Conservation (phyloP, 2,797 vertebrate species). For the Centropyge bicolor region DNA sequence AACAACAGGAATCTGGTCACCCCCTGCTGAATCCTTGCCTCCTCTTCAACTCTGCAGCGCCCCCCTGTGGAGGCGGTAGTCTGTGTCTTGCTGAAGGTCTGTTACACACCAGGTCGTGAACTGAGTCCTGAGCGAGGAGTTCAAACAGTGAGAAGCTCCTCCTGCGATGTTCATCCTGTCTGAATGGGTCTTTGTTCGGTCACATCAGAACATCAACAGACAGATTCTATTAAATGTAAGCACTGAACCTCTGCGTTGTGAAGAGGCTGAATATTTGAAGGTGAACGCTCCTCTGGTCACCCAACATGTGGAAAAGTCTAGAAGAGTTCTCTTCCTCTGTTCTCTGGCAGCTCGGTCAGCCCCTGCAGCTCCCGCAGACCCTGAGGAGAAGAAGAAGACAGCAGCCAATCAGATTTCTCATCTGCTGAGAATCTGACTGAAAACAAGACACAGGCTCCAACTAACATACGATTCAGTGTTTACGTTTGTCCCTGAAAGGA, state of each 20-base stretch:
- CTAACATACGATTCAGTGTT: too few relatives aligned
- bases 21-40: too few relatives aligned
- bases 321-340: constrained; percentile 72
- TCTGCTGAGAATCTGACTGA: not conserved
- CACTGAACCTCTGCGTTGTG: not conserved
- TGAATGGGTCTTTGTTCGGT: not conserved
- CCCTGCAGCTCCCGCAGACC: constrained; percentile 91
- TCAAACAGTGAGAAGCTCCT: not conserved
- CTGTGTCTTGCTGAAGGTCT: too few relatives aligned
- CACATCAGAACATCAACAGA: not conserved
- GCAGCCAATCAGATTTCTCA: constrained; percentile 21
- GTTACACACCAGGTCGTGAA: too few relatives aligned
- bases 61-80: not conserved
- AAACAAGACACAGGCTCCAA: not conserved
- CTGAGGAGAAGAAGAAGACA: constrained; percentile 67
- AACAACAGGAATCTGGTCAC: too few relatives aligned
- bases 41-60: not conserved
- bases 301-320: constrained; percentile 43
- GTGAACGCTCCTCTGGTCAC: not conserved
- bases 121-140: too few relatives aligned
- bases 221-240: not conserved
- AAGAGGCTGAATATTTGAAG: not conserved
- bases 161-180: not conserved
- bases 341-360: constrained; percentile 82
- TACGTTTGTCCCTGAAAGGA: too few relatives aligned